Evolutionary conservation across 1,140 invertebrate genomes (phyloP).

Genomic region (Mercenaria mercenaria): DNA sequence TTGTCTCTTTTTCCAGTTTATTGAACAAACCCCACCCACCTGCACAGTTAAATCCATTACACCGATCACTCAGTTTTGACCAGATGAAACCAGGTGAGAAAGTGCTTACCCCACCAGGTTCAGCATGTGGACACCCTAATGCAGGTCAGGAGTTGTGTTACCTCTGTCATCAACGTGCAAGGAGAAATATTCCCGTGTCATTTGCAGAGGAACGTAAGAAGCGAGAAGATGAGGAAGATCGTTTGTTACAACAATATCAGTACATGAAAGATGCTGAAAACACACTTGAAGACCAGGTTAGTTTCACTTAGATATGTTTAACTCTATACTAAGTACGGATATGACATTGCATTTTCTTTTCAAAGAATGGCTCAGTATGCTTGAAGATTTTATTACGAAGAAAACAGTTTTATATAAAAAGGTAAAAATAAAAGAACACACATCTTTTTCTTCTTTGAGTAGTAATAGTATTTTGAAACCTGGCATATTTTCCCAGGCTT

Average conservation of each 20-base stretch:
- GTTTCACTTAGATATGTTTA: not conserved
- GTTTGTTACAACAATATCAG: conserved; percentile 85
- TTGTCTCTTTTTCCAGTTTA: conserved; percentile 4
- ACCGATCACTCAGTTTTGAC: conserved; percentile 72
- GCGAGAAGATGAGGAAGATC: conserved; percentile 84
- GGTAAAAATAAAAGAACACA: no score
- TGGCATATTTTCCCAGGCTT: no score
- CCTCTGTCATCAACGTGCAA: conserved; percentile 85
- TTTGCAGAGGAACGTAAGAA: conserved; percentile 83
- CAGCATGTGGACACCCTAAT: conserved; percentile 82
- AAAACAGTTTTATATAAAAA: no score
- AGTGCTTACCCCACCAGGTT: conserved; percentile 66
- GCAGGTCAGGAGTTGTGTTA: conserved; percentile 86
- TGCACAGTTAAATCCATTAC: conserved; percentile 71
- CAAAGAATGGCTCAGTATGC: no score
- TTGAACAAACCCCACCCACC: conserved; percentile 65
- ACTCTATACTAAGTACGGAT: no score
- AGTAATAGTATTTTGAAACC: no score
- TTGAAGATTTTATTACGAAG: no score
- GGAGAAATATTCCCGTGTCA: conserved; percentile 84
- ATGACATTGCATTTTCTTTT: no score
- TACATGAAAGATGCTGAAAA: conserved; percentile 85
- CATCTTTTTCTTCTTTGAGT: no score
- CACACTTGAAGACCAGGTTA: conserved; percentile 83
- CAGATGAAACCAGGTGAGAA: conserved; percentile 63